Conservation (phyloP, 2,113 vertebrate species). For the Zosterops pallidus region DNA sequence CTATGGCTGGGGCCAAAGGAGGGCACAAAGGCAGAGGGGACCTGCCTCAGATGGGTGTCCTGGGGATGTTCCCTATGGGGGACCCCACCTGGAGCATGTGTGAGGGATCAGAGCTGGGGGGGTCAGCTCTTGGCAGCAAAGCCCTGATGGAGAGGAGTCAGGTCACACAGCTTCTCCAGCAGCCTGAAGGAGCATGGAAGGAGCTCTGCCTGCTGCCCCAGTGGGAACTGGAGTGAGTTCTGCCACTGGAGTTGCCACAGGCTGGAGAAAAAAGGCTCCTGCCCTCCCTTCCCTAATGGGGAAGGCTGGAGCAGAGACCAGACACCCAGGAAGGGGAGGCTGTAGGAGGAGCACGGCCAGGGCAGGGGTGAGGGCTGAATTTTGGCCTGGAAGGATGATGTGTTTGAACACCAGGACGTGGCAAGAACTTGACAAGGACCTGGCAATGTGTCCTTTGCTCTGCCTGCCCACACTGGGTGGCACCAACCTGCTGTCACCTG, state of each 20-base stretch:
- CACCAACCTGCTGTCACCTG: not conserved
- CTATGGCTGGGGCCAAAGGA: not conserved
- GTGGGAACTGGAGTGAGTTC: not conserved
- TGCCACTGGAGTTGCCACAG: not conserved
- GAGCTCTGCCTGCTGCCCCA: not conserved
- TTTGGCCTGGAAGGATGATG: not conserved
- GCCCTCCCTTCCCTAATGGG: not conserved
- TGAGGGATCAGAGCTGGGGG: not conserved
- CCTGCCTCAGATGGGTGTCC: not conserved
- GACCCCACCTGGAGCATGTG: not conserved
- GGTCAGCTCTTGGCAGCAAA: not conserved
- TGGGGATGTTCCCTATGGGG: not conserved
- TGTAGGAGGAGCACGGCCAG: not conserved
- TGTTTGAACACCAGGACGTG: not conserved
- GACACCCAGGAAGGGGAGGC: not conserved
- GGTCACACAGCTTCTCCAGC: not conserved
- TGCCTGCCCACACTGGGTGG: not conserved
- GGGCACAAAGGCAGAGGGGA: not conserved
- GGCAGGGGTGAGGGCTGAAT: rapidly evolving
- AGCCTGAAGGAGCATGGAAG: not conserved
- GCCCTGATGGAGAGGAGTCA: not conserved
- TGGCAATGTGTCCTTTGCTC: not conserved
- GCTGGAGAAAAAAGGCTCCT: not conserved
- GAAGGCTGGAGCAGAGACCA: not conserved
- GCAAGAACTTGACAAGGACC: not conserved